phyloP scores from a whole-genome alignment of 2,113 vertebrate genomes.

The Chitala chitala region DNA sequence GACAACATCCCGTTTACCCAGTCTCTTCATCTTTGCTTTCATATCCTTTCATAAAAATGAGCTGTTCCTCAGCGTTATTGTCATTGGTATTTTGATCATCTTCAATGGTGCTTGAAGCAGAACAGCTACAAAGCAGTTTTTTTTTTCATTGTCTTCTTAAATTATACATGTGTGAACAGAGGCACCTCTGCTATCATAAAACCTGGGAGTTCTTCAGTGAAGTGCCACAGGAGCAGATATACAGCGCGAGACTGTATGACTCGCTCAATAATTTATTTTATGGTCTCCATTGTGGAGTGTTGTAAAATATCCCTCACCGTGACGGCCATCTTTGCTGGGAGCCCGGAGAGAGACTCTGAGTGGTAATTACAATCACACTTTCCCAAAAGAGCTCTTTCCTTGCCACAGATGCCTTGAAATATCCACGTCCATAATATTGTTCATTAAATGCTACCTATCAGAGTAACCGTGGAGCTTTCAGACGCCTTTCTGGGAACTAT shows the following conservation, averaged over 20 bases:
- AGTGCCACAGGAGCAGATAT: slow-evolving; percentile 15
- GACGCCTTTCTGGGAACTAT: slow-evolving; percentile 15
- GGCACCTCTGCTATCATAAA: slow-evolving; percentile 14
- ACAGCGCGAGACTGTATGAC: slow-evolving; percentile 9
- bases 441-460: slow-evolving; percentile 23
- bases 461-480: not conserved
- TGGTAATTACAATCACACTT: slow-evolving; percentile 21
- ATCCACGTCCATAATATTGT: slow-evolving; percentile 21
- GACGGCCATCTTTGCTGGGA: slow-evolving; percentile 4
- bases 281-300: not conserved
- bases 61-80: not conserved
- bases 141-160: slow-evolving; percentile 3
- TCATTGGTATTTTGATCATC: not conserved
- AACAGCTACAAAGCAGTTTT: not conserved
- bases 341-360: slow-evolving; percentile 7
- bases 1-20: not conserved
- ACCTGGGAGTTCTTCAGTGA: not conserved
- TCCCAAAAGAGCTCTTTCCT: slow-evolving; percentile 20
- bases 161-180: slow-evolving; percentile 22
- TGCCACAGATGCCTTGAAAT: not conserved
- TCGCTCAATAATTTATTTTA: slow-evolving; percentile 27
- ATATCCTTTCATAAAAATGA: not conserved
- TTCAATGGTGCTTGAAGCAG: not conserved
- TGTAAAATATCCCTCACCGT: slow-evolving; percentile 14
- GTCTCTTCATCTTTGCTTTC: not conserved